Conservation (phyloP, 30 jellyfish, hydroid and myxozoan genomes). For the Turritopsis rubra region DNA sequence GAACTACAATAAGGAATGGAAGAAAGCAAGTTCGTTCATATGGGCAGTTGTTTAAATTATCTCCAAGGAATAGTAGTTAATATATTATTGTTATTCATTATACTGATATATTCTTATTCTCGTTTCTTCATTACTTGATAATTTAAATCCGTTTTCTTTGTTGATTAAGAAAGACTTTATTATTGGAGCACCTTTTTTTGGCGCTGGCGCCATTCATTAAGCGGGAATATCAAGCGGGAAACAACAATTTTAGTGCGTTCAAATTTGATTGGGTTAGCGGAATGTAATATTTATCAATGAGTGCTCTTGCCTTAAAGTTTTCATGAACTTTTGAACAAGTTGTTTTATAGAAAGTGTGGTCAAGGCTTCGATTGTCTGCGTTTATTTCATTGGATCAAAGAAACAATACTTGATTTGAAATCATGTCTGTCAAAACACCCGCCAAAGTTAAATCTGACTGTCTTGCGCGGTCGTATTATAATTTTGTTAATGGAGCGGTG, state of each 20-base stretch:
- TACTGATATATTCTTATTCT: not conserved
- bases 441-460: slow-evolving; percentile 23
- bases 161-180: too few species aligned
- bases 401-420: slow-evolving; percentile 9
- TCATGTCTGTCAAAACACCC: slow-evolving; percentile 31
- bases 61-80: not conserved
- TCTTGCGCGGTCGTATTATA: not conserved
- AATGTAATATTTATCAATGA: not conserved
- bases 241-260: not conserved
- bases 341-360: not conserved
- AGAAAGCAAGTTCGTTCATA: not conserved
- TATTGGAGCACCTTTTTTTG: not conserved
- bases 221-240: not conserved
- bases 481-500: not conserved
- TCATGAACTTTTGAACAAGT: not conserved
- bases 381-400: slow-evolving; percentile 13
- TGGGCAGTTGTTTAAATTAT: not conserved
- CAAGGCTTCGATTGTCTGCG: not conserved
- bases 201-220: not conserved
- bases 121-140: not conserved
- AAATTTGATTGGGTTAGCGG: not conserved
- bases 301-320: not conserved
- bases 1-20: not conserved
- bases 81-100: too few species aligned
- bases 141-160: not conserved